These are phyloP conservation scores for Blastomussa wellsi DNA, from an alignment of 92 coral and sea anemone species.

Conservation along the genomic window DNA sequence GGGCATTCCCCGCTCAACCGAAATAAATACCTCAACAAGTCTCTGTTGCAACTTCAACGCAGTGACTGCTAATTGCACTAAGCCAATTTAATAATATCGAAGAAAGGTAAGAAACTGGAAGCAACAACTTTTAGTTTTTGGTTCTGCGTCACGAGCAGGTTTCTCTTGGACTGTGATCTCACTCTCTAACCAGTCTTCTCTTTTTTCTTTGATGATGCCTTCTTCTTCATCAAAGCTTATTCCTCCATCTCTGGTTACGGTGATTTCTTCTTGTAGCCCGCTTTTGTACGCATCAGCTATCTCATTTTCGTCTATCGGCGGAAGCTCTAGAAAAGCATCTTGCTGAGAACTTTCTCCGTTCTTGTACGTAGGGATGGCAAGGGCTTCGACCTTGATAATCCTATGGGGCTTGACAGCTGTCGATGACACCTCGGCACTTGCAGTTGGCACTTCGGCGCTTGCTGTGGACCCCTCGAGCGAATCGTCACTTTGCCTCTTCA, in stretches of 20 bases:
- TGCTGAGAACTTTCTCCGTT: not conserved
- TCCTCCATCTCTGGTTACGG: not conserved
- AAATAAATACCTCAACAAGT: too few relatives aligned
- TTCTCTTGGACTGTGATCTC: not conserved
- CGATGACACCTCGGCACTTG: not conserved
- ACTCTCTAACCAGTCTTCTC: not conserved
- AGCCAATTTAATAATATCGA: too few relatives aligned
- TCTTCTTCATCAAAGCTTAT: not conserved
- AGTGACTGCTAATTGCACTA: too few relatives aligned
- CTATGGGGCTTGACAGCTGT: too few relatives aligned
- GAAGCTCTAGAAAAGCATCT: not conserved
- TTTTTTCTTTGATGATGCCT: not conserved
- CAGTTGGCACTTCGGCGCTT: not conserved
- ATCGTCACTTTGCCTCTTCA: not conserved
- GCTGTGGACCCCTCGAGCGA: slow-evolving; percentile 9
- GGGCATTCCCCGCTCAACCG: too few relatives aligned
- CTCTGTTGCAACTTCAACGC: too few relatives aligned
- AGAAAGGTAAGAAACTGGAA: too few relatives aligned
- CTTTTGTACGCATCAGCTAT: too few relatives aligned
- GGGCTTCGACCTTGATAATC: too few relatives aligned
- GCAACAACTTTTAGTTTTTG: too few relatives aligned
- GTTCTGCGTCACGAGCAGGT: not conserved
- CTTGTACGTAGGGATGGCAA: not conserved
- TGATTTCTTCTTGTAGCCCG: too few relatives aligned
- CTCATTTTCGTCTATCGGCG: not conserved